A percentile compares a stretch with the other conserved stretches of the same genome.
Evolutionary conservation across 2,888 invertebrate genomes (phyloP).

Genomic region (Eubasilissa splendida): DNA sequence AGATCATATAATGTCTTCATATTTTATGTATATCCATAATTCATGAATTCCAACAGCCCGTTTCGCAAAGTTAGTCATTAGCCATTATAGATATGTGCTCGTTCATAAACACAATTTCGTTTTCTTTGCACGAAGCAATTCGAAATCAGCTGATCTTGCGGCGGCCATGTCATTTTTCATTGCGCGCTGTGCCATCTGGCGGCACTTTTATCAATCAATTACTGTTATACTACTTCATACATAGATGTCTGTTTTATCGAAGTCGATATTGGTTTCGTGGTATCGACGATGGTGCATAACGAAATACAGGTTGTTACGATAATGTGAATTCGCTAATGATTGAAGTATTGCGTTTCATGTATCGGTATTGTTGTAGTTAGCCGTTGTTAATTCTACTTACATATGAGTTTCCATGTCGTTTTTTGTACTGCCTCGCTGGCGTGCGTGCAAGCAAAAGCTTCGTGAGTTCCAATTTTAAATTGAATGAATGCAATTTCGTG

Average conservation of each 20-base stretch:
- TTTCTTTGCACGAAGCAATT: background rate
- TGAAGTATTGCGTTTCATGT: no score
- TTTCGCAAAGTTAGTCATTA: no score
- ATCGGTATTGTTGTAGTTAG: no score
- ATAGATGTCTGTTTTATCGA: conserved; percentile 6
- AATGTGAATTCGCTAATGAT: no score
- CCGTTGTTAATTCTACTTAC: background rate
- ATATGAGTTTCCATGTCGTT: background rate
- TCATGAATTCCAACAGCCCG: no score
- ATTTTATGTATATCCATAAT: no score
- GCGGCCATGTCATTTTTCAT: conserved; percentile 11
- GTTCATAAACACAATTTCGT: no score
- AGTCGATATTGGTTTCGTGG: no score
- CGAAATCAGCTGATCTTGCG: conserved; percentile 22
- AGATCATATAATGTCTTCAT: no score
- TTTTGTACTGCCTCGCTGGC: background rate
- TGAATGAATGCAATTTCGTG: conserved; percentile 24
- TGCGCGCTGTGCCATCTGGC: conserved; percentile 9
- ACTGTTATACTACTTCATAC: background rate
- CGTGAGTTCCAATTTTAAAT: conserved; percentile 28
- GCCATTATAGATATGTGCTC: no score
- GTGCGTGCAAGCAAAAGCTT: conserved; percentile 1
- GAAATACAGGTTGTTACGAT: no score
- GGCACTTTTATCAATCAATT: conserved; percentile 1
- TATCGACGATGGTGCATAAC: no score